Base-by-base conservation (phyloP, 2,113 vertebrate species). In the Tragelaphus scriptus region DNA sequence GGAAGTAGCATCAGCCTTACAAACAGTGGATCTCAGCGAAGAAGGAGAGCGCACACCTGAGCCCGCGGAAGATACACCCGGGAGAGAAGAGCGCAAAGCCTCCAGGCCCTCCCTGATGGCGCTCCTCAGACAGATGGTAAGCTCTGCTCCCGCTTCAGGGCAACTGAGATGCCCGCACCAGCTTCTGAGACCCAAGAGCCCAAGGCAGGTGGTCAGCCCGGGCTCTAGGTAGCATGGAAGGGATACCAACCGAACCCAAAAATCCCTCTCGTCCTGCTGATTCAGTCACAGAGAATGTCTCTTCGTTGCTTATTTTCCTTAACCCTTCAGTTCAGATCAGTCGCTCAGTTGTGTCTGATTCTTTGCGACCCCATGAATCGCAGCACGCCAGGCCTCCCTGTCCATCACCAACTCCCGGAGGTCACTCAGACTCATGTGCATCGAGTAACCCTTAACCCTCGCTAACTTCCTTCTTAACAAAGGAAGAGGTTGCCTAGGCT, bases 41-140 rank as follows among this genome's bases (percentile, higher is more conserved):
- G 98, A 96, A 0, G 98, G 95, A 65, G 96, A n/a, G 4, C 95
- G 59, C 85, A 49, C 40, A 5, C 77, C 97, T 0, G 98, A 98
- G 4, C 44, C 75, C 2, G 0, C 91, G 15, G 98, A 98, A 63
- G 80, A 3, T 9, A 98, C 98, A 40, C 97, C 92, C 12, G 86
- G 85, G 79, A 94, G 26, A 94, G 98, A 98, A 2, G 99, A 99
- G 32, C 97, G 86, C 32, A 99, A 96, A 96, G 96, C 98, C 0
- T 93, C 98, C n/a, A 98, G 98, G 90, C 96, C 98, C 2, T 98
- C 99, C 95, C 95, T 99, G 94, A 96, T 99, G 98, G 98, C 97
- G 26, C 98, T 99, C 81, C 98, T 99, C 55, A 99, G 98, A 59
- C 98, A 99, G 85, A 98, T 98, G 99, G 99, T 99, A 97, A 99